phyloP scores from a whole-genome alignment of 2,797 vertebrate genomes.

The Micromesistius poutassou region DNA sequence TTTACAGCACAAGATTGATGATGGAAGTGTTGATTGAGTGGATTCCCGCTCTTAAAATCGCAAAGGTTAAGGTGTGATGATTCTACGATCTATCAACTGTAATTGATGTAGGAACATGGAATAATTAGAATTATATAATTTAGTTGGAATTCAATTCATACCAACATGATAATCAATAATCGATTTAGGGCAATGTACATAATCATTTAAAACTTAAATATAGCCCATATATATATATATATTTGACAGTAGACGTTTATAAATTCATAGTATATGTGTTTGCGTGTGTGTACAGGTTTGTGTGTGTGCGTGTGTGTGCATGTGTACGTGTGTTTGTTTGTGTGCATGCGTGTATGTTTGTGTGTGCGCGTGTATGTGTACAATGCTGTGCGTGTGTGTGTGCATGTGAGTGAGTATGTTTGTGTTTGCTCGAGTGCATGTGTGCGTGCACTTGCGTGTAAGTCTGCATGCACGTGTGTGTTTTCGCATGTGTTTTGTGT shows the following conservation, averaged over 20 bases:
- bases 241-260: background rate
- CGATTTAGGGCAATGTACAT: background rate
- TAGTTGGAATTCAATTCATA: background rate
- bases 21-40: background rate
- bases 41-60: background rate
- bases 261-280: background rate
- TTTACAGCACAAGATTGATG: background rate
- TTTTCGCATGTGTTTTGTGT: no score
- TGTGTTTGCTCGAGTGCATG: conserved; percentile 50
- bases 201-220: no score
- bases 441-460: no score
- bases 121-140: background rate
- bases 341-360: background rate
- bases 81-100: background rate
- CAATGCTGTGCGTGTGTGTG: no score
- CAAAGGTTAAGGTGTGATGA: background rate
- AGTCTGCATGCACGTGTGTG: no score
- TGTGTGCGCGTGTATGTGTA: conserved; percentile 5
- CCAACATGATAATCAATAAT: background rate
- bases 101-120: background rate
- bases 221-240: no score
- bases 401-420: conserved; percentile 38
- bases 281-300: no score
- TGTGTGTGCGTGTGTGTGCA: background rate
- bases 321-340: background rate